Evolutionary conservation across 92 coral and sea anemone species (phyloP), one percentile per base, ranked within the genome.

Genomic region (Isaurus tuberculatus): DNA sequence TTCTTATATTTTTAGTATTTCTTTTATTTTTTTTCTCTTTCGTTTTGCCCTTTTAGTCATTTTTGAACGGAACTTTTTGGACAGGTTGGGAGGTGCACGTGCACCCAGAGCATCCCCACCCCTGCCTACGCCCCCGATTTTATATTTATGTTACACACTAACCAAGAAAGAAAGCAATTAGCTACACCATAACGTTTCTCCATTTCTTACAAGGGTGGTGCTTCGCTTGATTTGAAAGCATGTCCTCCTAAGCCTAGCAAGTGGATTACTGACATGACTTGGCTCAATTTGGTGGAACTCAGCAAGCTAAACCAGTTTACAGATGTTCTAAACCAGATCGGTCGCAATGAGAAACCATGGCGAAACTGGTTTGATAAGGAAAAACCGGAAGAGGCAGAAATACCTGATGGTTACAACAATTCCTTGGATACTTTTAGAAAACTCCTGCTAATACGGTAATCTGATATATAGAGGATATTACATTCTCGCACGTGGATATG

Each of bases 341-440:
- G 98, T 43, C 98, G 98, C 17, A 95, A 95, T 69, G 98, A 95
- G 90, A 95, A 95, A 73, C 98, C 92, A 67, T 95, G 98, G 98
- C 91, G 92, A 88, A 89, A 88, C 85, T 95, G 98, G 98, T 95
- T 95, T 72, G 98, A 95, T 72, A 95, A 94, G 84, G 98, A 95
- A 28, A 95, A 95, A 2, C 98, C 98, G 0, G 98, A 95, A 72
- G 98, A 91, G 31, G 95, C 98, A 0, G 98, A 94, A 60, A 94
- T 94, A 23, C 98, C 98, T 4, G 98, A 95, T 88, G 98, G 98
- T 23, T 95, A 95, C 81, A 95, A 96, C 73, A 94, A 91, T 89
- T 95, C 98, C 5, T 67, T 95, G 51, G 98, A 95, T 79, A 95
- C 98, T 5, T 95, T 95, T 83, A 91, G 98, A 63, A 92, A 94